Evolutionary conservation across 2,888 invertebrate genomes (phyloP), one percentile per base, ranked within the genome.

Genomic region (Tipula lateralis): DNA sequence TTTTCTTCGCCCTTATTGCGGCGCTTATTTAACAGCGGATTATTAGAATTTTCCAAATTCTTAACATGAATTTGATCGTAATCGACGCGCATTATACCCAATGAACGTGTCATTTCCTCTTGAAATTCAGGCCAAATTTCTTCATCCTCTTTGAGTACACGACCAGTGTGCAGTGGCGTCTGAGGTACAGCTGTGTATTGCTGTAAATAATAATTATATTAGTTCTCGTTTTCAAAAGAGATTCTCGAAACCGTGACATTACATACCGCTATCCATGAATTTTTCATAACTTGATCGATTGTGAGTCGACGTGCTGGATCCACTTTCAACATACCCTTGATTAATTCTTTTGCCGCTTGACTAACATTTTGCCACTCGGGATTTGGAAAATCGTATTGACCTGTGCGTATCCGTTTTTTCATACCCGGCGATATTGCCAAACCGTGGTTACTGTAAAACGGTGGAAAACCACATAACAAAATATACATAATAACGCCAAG

Each of bases 401-500:
- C 99, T 84, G 97, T 93, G 87, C 98, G 93, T 88, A 90, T 90
- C 80, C 90, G 93, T 90, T 96, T 97, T 90, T 99, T 99, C 99
- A 99, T 99, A 4, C 99, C 99, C 0, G 99, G 99, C 0, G 98
- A 99, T 89, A 99, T 99, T 44, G 99, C 98, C 84, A 97, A 92
- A 0, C 99, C 99, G 88, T 98, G 97, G 90, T 98, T 97, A 88
- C 98, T 98, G 91, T 99, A 99, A 91, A 99, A 99, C 0, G 99
- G 99, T 7, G 99, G 99, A 91, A 98, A 99, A 0, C 99, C 99
- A 89, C 99, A 99, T 86, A 99, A 92, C 87, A 99, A 91, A 88
- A 99, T 99, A 90, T 99, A 99, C 97, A 99, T 99, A 86, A 99
- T 99, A 32, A 99, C 99, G 29, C 99, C 99, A 85, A 99, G 91